Base-by-base conservation (phyloP, 2,888 invertebrate species). In the Chalcis sispes region DNA sequence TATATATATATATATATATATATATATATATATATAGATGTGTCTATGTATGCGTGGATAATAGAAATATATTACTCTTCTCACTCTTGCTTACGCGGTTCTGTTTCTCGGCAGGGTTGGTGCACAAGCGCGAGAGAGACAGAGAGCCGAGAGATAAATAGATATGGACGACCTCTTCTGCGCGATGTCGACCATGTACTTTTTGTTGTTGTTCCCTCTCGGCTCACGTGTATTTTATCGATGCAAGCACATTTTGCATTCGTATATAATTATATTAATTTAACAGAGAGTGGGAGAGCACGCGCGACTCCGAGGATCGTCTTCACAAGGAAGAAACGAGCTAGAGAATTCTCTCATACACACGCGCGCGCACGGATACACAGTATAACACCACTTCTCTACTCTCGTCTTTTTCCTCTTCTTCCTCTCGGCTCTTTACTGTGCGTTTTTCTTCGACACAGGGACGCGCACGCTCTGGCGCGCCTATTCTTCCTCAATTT, bases 101-200 rank as follows among this genome's bases (percentile, higher is more conserved):
- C 3, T 46, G 20, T 0, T n/a, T 36, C 10, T 36, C 0, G 15
- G 18, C 23, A 36, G 10, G 23, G 23, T n/a, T n/a, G n/a, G 52
- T 20, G n/a, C 4, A 48, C 18, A 32, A 42, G 54, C 10, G 56
- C 40, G 48, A 64, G 58, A 61, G 50, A 46, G 20, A 18, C n/a
- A 36, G 50, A 48, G 15, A 20, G 46, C 42, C 25, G 15, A 36
- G 61, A 48, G 69, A 69, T 62, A 74, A 69, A 56, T 69, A 69
- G 74, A 74, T 74, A 74, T 74, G 62, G 74, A 74, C 62, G 74
- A 69, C 62, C 69, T 62, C 67, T 62, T 69, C 54, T 46, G 54
- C 48, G 54, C 70, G 54, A 48, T 32, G 23, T 61, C 27, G 59
- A 18, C 59, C 32, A 18, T 58, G 32, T 48, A 58, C 62, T 50